Base-by-base conservation (phyloP, 30 jellyfish, hydroid and myxozoan genomes). In the Aurelia aurita complex sp. Pacific region DNA sequence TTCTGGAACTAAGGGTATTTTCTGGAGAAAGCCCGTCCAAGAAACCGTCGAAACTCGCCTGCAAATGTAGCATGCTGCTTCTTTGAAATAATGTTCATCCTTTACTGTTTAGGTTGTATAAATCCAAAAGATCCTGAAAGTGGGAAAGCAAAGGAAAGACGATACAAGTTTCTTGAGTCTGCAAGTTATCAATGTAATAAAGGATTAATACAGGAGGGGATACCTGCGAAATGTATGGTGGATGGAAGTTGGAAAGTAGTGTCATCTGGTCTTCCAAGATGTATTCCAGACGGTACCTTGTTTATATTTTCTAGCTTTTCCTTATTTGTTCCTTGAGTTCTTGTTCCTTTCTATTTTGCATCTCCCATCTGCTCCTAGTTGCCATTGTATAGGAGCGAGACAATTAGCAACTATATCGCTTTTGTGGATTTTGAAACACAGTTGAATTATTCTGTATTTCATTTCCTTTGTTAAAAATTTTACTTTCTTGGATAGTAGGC, bases 211-310 rank as follows among this genome's bases (percentile, higher is more conserved):
- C 0, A 1, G 17, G 0, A 2, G 51, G 83, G 83, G 19, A 19
- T 40, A 15, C 83, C 83, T 7, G 69, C 63, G 15, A 73, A 23
- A 12, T 73, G 83, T 19, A 73, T 50, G 69, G 13, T 67, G 8
- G 83, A 73, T 19, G 83, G 83, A 50, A 73, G 83, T 34, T 73
- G 83, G 83, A 73, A 43, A 19, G 42, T 14, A 0, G 16, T 32
- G 69, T 10, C 16, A 7, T 34, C 19, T 46, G 16, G 8, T 8
- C 83, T 54, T 11, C 19, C 54, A 10, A 43, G 36, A 43, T 73
- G 83, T 73, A 4, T 17, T 0, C 63, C 36, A 23, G 83, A 73
- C 4, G 34, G 83, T 73, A 46, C 2, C n/a, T n/a, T n/a, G n/a
- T n/a, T n/a, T 23, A 11, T 29, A 18, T 29, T 66, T 18, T 15